Percentiles rank a stretch among this genome's conserved stretches.
Conservation (phyloP, 2,797 vertebrate genomes). For the Trachops cirrhosus region DNA sequence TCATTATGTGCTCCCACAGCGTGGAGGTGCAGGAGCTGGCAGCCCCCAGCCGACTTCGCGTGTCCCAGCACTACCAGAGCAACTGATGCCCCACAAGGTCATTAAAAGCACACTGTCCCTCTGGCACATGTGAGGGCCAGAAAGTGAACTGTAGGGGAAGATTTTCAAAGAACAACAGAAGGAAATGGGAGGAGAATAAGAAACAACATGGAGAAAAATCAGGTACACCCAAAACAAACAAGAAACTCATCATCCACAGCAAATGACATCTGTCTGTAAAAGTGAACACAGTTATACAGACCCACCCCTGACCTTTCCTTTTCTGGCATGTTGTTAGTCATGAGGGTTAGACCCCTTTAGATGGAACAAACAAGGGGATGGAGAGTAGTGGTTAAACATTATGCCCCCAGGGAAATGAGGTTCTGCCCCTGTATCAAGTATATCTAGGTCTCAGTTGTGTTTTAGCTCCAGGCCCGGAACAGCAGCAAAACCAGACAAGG, state of each 20-base stretch:
- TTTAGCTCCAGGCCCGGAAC: too few species aligned
- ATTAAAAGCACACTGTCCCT: conserved; percentile 98
- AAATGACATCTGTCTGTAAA: conserved; percentile 56
- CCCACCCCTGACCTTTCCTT: too few species aligned
- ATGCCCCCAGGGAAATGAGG: too few species aligned
- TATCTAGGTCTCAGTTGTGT: too few species aligned
- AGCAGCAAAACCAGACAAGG: too few species aligned
- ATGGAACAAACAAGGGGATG: too few species aligned
- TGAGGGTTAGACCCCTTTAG: too few species aligned
- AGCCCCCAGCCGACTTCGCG: conserved; percentile 97
- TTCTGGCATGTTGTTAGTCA: too few species aligned
- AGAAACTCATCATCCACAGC: not conserved
- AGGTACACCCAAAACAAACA: conserved; percentile 14
- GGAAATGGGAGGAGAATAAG: conserved; percentile 51
- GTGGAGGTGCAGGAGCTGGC: conserved; percentile 94
- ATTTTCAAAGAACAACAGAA: conserved; percentile 37
- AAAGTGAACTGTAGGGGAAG: conserved; percentile 20
- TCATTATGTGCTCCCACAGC: conserved; percentile 99
- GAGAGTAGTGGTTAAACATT: too few species aligned
- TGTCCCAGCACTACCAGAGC: conserved; percentile 98
- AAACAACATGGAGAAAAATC: conserved; percentile 38
- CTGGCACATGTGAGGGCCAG: conserved; percentile 93
- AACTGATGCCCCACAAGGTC: conserved; percentile 94
- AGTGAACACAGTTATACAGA: not conserved
- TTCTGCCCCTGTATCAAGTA: too few species aligned